A percentile compares a stretch with the other conserved stretches of the same genome.
Conservation (phyloP, 2,113 vertebrate genomes). For the Leptobrachium ailaonicum region DNA sequence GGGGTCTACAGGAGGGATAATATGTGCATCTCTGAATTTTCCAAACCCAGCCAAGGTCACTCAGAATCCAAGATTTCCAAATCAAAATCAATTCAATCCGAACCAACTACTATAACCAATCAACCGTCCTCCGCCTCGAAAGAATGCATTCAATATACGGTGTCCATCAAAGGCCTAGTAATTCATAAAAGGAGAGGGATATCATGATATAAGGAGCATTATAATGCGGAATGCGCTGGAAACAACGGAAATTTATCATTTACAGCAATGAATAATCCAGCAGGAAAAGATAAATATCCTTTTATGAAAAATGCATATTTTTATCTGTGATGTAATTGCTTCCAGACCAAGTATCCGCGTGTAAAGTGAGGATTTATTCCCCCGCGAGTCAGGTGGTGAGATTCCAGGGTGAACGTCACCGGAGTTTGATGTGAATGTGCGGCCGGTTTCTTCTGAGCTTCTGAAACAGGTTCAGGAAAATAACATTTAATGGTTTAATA, state of each 20-base stretch:
- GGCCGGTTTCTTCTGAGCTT: background rate
- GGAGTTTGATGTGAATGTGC: background rate
- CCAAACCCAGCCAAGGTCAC: no score
- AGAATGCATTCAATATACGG: no score
- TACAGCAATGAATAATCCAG: background rate
- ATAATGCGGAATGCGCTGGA: no score
- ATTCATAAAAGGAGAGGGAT: no score
- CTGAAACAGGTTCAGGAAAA: constrained; percentile 12
- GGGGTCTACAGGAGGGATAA: no score
- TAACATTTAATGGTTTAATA: constrained; percentile 29
- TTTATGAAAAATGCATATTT: background rate
- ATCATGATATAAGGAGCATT: no score
- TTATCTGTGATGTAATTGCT: background rate
- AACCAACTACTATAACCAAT: no score
- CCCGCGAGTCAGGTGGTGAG: background rate
- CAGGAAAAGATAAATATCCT: background rate
- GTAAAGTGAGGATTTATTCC: background rate
- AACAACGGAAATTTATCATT: background rate
- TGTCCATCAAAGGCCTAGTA: no score
- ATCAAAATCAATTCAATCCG: no score
- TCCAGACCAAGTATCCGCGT: background rate
- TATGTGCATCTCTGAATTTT: no score
- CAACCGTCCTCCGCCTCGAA: no score
- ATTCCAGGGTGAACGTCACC: background rate
- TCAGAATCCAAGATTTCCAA: no score